Conservation (phyloP, 2,113 vertebrate genomes). For the Pangasianodon hypophthalmus region DNA sequence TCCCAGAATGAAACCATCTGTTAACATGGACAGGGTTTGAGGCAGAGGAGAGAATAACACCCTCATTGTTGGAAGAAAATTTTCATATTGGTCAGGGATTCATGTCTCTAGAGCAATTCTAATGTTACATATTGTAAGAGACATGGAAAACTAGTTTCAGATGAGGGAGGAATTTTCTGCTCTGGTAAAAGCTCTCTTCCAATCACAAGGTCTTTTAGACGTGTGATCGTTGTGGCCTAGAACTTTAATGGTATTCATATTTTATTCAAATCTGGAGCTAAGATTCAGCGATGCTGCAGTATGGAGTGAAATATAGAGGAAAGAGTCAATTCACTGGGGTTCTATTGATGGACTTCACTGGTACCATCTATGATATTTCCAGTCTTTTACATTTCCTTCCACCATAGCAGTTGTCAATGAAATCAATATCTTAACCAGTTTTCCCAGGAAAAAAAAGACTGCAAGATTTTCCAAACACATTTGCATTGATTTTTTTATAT, state of each 20-base stretch:
- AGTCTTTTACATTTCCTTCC: not conserved
- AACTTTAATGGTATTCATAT: constrained; percentile 6
- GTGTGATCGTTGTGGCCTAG: not conserved
- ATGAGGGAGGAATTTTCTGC: not conserved
- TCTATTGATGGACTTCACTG: not conserved
- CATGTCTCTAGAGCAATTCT: not conserved
- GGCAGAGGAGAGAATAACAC: not conserved
- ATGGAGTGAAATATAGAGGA: not conserved
- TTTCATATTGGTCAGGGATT: not conserved
- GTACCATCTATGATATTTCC: not conserved
- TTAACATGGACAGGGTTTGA: not conserved
- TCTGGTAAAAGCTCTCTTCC: constrained; percentile 22
- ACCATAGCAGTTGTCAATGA: not conserved
- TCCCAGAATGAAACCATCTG: constrained; percentile 53
- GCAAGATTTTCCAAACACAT: not conserved
- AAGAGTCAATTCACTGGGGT: not conserved
- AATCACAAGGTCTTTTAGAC: constrained; percentile 6
- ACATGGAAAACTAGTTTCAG: not conserved
- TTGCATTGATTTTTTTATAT: constrained; percentile 11
- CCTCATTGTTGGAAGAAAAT: not conserved
- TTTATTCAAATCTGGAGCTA: constrained; percentile 13
- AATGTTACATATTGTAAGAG: not conserved
- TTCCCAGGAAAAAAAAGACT: not conserved
- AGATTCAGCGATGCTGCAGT: not conserved
- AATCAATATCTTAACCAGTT: not conserved